Evolutionary conservation across 2,113 vertebrate species (phyloP), one percentile per base, ranked within the genome.

Genomic region (Himantopus leucocephalus): DNA sequence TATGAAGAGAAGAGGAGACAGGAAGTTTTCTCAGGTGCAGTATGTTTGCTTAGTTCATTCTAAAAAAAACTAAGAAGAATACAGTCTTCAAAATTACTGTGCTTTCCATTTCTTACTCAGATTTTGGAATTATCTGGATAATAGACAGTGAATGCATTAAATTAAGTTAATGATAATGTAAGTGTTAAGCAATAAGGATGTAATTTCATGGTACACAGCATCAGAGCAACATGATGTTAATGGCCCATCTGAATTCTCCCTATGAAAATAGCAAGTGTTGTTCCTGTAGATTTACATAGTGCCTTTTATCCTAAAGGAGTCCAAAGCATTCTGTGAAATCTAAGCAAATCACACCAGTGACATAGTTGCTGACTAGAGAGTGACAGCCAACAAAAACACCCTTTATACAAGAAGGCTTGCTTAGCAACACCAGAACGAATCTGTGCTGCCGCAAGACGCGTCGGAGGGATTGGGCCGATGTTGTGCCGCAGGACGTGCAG

Each of bases 271-370:
- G 63, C 59, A 43, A 94, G 85, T 6, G 3, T 74, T 64, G 62
- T 90, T 95, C 91, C 95, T 96, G 82, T 96, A 94, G 94, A 50
- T 94, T 79, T 85, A 24, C 45, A 1, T 94, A 96, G 93, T 96
- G 96, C 96, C 96, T 97, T 97, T 93, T 87, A 76, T 92, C 85
- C 95, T 89, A 16, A 94, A 85, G 84, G 94, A 97, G 72, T 55
- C 93, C 97, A 95, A 94, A 96, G 95, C 81, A 17, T 94, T 95
- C 63, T 83, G 81, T 94, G 89, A 74, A 41, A 92, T 39, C 34
- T 63, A 67, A 85, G 78, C 74, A 88, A 37, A n/a, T 78, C 84
- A 27, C 74, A 67, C 39, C 73, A 80, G 80, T 87, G 92, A 48
- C 48, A 34, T 15, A 67, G 79, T 7, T 73, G 85, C 85, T 26